Evolutionary conservation across 2,113 vertebrate genomes (phyloP), one percentile per base, ranked within the genome.

Genomic region (Lamprologus sp.): DNA sequence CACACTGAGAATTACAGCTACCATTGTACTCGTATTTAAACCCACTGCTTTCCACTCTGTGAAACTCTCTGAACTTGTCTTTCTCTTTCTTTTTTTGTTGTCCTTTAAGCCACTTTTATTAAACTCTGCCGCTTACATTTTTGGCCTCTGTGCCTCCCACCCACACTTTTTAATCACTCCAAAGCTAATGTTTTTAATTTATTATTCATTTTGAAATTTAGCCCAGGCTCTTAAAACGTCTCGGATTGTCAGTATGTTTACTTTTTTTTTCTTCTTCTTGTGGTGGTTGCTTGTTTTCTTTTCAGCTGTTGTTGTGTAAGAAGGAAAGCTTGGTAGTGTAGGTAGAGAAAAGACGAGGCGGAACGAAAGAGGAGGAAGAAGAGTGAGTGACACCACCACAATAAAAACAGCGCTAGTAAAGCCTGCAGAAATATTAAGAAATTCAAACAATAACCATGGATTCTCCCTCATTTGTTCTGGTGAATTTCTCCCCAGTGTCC

Each of bases 121-220:
- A 93, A 95, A 93, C 85, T 89, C 81, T 88, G 90, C 89, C 90
- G 82, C 90, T 93, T 83, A 77, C 87, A 90, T 87, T 83, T 90
- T 93, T 93, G 83, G 84, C 56, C 80, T 84, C 58, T 86, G 65
- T 31, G 53, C 79, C 87, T 87, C 91, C 92, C 91, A 55, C 87
- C 90, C 91, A 58, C 84, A 85, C 53, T 88, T 88, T 91, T 94
- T 94, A 93, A 95, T 95, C 88, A 92, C 51, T 49, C 86, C 90
- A 89, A 90, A 90, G 89, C 90, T 93, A 92, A 95, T 95, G 94
- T 90, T 92, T 95, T 92, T 91, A 92, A 96, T 95, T 94, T 95
- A 96, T 94, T 89, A 87, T 94, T 89, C 90, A 90, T 95, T 95
- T 94, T 81, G 88, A 95, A 88, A 88, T 90, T 91, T 85, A 56